These are phyloP conservation scores for Prinia subflava DNA, from an alignment of 2,113 vertebrate species.

Conservation along the genomic window DNA sequence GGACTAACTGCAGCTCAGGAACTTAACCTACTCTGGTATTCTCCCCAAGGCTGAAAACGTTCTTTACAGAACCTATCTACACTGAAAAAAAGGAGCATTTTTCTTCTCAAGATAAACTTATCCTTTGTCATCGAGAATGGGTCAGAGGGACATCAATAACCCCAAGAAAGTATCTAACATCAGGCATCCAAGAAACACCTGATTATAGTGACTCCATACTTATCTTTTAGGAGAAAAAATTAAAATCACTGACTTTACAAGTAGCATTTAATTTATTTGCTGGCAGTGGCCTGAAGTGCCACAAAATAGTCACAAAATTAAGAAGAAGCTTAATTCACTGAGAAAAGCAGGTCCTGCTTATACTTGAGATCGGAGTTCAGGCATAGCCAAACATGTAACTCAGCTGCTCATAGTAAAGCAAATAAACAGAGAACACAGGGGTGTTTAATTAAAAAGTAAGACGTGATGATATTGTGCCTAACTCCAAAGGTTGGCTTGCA, in stretches of 20 bases:
- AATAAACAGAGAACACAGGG: not conserved
- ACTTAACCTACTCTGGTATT: not conserved
- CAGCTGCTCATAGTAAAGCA: not conserved
- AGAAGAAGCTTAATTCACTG: not conserved
- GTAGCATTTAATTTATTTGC: not conserved
- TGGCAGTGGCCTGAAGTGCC: not conserved
- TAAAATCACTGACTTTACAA: not conserved
- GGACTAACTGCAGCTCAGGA: not conserved
- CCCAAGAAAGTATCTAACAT: not conserved
- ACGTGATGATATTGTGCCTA: not conserved
- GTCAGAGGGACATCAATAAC: not conserved
- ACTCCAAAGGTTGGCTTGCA: not conserved
- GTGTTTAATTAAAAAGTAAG: not conserved
- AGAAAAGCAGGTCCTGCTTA: not conserved
- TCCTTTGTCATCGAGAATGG: not conserved
- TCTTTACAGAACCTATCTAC: not conserved
- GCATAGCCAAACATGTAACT: not conserved
- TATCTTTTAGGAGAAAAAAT: not conserved
- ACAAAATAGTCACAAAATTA: not conserved
- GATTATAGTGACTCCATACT: not conserved
- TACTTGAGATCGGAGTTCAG: not conserved
- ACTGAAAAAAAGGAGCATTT: not conserved
- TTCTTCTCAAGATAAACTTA: not conserved
- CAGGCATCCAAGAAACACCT: not conserved
- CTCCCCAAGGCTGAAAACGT: not conserved